Percentiles rank a stretch among this genome's conserved stretches.
Evolutionary conservation across 2,888 invertebrate genomes (phyloP).

Genomic region (Xestia c-nigrum): DNA sequence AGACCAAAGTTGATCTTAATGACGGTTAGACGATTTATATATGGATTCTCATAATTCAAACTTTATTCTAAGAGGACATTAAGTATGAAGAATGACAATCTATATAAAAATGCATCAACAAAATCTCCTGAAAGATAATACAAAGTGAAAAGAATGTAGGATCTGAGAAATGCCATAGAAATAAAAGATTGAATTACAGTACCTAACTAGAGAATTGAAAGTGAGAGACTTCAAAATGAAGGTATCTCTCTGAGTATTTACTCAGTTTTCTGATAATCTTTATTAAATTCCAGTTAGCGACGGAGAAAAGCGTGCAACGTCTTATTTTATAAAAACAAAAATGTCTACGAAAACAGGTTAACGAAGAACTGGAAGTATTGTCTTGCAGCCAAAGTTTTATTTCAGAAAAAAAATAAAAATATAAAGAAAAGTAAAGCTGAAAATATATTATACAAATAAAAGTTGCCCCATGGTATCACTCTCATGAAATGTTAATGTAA

Average conservation of each 20-base stretch:
- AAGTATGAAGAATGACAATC: neutral
- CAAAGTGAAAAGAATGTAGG: neutral
- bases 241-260: constrained; percentile 5
- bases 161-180: neutral
- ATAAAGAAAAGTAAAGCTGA: too few species aligned
- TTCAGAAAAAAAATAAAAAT: too few species aligned
- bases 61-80: neutral
- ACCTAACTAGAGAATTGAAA: neutral
- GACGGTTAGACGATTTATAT: neutral
- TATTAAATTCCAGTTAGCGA: constrained; percentile 28
- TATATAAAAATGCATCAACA: neutral
- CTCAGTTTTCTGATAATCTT: constrained; percentile 3
- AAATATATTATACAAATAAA: too few species aligned
- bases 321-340: constrained; percentile 1
- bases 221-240: constrained; percentile 5
- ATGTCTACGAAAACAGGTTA: constrained; percentile 11
- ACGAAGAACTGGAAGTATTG: neutral
- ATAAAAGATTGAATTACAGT: constrained; percentile 18
- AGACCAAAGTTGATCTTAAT: neutral
- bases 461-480: too few species aligned
- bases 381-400: neutral
- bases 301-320: neutral
- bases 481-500: too few species aligned
- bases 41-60: too few species aligned
- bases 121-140: neutral